Evolutionary conservation across 2,888 invertebrate genomes (phyloP), one percentile per base, ranked within the genome.

Genomic region (Eugnorisma glareosa): DNA sequence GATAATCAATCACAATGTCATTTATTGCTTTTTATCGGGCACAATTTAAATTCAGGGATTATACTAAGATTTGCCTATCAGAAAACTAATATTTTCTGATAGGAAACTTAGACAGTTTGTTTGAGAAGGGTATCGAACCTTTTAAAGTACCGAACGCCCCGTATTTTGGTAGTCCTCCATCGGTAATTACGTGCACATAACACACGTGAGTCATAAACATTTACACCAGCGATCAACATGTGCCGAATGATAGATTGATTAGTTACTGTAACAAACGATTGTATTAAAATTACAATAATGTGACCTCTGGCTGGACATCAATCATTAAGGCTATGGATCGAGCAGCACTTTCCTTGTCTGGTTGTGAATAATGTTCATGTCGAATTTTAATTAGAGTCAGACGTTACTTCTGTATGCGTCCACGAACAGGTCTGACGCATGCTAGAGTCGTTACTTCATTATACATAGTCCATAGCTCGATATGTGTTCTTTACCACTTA

Each of bases 321-420:
- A 71, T 83, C 35, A 61, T 61, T 67, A 72, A 40, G 45, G 37
- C 77, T 66, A 78, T 70, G 67, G 64, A 72, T 73, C 35, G 35
- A 73, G 54, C 51, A 59, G 43, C 71, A 67, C 81, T 84, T 78
- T 78, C 81, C 81, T 68, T 84, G 63, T 86, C 51, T 40, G 75
- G 73, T 54, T 40, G 13, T 78, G 37, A 71, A 31, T 61, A 59
- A 76, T 69, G 70, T 63, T 74, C 57, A 54, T 61, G 61, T 66
- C 63, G 81, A 86, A 78, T 85, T 74, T 74, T 81, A 85, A 86
- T 86, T 71, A 81, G 37, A 63, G n/a, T 61, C 31, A 28, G 43
- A 69, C 75, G 61, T 57, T 57, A 70, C 45, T 64, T 75, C 18
- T 75, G 24, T 48, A 31, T 63, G 45, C 61, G 45, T 45, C 11